Conservation (phyloP, 2,113 vertebrate genomes). For the Verasper variegatus region DNA sequence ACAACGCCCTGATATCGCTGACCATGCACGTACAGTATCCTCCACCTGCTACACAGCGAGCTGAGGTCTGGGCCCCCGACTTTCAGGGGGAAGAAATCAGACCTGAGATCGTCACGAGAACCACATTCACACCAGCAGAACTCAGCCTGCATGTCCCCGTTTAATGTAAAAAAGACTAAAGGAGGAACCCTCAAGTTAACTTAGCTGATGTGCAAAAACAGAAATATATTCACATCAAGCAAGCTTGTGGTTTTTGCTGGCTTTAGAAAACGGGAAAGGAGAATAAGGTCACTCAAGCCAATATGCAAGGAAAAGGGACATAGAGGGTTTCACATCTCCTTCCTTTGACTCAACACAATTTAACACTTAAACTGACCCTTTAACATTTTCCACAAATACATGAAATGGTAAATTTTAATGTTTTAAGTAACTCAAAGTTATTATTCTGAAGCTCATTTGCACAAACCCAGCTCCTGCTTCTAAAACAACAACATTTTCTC, state of each 20-base stretch:
- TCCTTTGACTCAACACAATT: too few species aligned
- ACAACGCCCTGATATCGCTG: conserved; percentile 44
- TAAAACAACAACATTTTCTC: too few species aligned
- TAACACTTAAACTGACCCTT: too few species aligned
- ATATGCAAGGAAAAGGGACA: not conserved
- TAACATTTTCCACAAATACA: too few species aligned
- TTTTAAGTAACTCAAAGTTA: too few species aligned
- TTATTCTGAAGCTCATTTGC: too few species aligned
- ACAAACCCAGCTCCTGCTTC: too few species aligned
- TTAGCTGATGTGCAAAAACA: conserved; percentile 12
- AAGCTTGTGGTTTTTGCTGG: conserved; percentile 30
- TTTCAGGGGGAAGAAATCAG: not conserved
- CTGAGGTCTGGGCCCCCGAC: conserved; percentile 8
- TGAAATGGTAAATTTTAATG: too few species aligned
- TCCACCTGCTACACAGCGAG: conserved; percentile 31
- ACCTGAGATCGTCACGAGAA: not conserved
- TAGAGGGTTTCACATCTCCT: too few species aligned
- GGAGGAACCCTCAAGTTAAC: conserved; percentile 21
- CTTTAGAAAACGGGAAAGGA: conserved; percentile 7
- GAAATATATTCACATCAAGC: not conserved
- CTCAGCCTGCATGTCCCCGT: not conserved
- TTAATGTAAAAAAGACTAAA: conserved; percentile 7
- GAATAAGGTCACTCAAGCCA: not conserved
- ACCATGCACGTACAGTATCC: conserved; percentile 25
- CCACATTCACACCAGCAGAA: conserved; percentile 1